Evolutionary conservation across 1,140 invertebrate genomes (phyloP).

Genomic region (Polypedilum pembai): DNA sequence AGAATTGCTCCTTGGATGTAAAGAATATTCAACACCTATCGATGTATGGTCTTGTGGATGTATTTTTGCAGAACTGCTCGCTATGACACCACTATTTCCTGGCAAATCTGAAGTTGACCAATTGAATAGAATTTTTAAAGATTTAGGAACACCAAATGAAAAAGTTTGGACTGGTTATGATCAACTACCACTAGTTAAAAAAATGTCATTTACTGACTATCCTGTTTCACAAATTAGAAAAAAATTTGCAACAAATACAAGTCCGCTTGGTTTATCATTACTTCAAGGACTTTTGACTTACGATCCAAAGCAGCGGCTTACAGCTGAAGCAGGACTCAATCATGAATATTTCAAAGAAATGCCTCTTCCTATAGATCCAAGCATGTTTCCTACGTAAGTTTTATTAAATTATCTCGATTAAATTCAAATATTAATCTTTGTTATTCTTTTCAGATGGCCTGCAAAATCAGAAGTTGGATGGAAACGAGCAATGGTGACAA

Average conservation of each 20-base stretch:
- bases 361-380: constrained; percentile 86
- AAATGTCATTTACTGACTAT: constrained; percentile 85
- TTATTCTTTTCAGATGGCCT: constrained; percentile 68
- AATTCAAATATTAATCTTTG: too few relatives aligned
- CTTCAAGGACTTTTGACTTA: constrained; percentile 85
- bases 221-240: constrained; percentile 77
- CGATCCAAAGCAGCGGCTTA: constrained; percentile 78
- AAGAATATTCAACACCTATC: constrained; percentile 92
- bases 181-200: constrained; percentile 82
- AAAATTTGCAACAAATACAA: constrained; percentile 67
- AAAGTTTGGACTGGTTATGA: constrained; percentile 90
- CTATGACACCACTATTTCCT: constrained; percentile 91
- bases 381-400: constrained; percentile 85
- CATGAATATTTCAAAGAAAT: constrained; percentile 88
- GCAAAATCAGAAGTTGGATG: constrained; percentile 89
- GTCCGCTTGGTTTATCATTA: constrained; percentile 74
- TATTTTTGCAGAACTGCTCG: constrained; percentile 94
- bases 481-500: constrained; percentile 61
- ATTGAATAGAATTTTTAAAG: constrained; percentile 92
- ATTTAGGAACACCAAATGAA: constrained; percentile 91
- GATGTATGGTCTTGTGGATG: constrained; percentile 99
- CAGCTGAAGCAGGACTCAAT: constrained; percentile 79
- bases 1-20: constrained; percentile 80
- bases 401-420: too few relatives aligned
- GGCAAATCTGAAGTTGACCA: constrained; percentile 95